A percentile compares a stretch with the other conserved stretches of the same genome.
Evolutionary conservation across 2,888 invertebrate genomes (phyloP).

Genomic region (Deilephila elpenor): DNA sequence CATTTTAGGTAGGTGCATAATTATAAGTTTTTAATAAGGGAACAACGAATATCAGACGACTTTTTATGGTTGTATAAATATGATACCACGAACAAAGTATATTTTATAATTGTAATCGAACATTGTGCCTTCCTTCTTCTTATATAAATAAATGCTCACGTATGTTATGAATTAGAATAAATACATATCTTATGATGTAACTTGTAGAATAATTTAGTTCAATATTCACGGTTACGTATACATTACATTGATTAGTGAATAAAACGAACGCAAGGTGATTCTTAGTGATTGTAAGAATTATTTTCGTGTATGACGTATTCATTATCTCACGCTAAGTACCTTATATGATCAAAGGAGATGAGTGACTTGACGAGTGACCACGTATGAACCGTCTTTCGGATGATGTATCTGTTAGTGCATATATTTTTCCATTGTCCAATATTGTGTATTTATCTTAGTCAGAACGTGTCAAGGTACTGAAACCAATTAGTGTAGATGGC

Average conservation of each 20-base stretch:
- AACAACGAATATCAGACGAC: constrained; percentile 25
- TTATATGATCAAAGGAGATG: constrained; percentile 23
- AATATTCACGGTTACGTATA: constrained; percentile 38
- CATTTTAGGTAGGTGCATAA: constrained; percentile 49
- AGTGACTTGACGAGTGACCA: constrained; percentile 20
- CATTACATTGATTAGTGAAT: constrained; percentile 30
- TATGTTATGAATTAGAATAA: constrained; percentile 50
- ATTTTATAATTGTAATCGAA: constrained; percentile 53
- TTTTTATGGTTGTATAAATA: constrained; percentile 37
- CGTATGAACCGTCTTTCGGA: constrained; percentile 52
- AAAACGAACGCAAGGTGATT: constrained; percentile 39
- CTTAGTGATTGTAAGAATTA: constrained; percentile 31
- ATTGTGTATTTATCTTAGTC: constrained; percentile 59
- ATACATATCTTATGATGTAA: constrained; percentile 55
- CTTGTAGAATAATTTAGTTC: constrained; percentile 46
- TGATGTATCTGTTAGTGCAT: constrained; percentile 32
- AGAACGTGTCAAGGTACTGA: constrained; percentile 58
- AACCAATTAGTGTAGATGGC: constrained; percentile 54
- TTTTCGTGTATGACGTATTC: constrained; percentile 19
- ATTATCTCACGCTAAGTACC: constrained; percentile 25
- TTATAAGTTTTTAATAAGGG: constrained; percentile 25
- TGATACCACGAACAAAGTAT: constrained; percentile 51
- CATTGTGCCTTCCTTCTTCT: constrained; percentile 62
- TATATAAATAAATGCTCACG: constrained; percentile 63
- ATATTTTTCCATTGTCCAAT: constrained; percentile 46